Evolutionary conservation across 1,140 invertebrate species (phyloP), one percentile per base, ranked within the genome.

Genomic region (Laupala kohalensis): DNA sequence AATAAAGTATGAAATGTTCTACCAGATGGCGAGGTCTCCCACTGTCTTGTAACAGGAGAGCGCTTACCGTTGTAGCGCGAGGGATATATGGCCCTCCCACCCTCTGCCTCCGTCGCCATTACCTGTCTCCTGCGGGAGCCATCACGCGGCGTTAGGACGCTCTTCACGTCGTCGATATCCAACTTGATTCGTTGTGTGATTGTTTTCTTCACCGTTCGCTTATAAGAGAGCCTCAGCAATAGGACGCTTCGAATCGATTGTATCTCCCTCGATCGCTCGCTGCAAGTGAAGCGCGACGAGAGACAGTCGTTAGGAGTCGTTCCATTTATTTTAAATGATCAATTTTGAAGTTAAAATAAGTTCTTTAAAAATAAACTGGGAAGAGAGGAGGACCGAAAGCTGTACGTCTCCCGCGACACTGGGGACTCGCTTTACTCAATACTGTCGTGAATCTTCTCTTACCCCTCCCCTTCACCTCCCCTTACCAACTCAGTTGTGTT

Each of bases 331-430:
- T 62, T 24, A 64, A 70, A 70, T 70, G 69, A 53, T 64, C 69
- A 70, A 70, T 70, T 28, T 23, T 13, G 69, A 68, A 68, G 13
- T 68, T 68, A 30, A 68, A 37, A 64, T 30, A 70, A 70, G 69
- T 70, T 53, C 37, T 53, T 70, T 70, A 70, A 70, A 70, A 70
- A 70, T 70, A 68, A 68, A 68, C 67, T 68, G n/a, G n/a, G n/a
- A n/a, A n/a, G n/a, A 24, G 29, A 15, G 29, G 12, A 13, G n/a
- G 67, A 19, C 67, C 29, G 37, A 53, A 53, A 4, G 37, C 37
- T 13, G 37, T 53, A 4, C 19, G 1, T 53, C 37, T 53, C 37
- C 37, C 37, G 37, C 37, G 37, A 9, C 19, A 19, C 37, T 4
- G 37, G 9, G 1, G 30, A 37, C 30, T 37, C 37, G 37, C 37